phyloP scores from a whole-genome alignment of 2,888 invertebrate species.

The Vesta saturnalis region DNA sequence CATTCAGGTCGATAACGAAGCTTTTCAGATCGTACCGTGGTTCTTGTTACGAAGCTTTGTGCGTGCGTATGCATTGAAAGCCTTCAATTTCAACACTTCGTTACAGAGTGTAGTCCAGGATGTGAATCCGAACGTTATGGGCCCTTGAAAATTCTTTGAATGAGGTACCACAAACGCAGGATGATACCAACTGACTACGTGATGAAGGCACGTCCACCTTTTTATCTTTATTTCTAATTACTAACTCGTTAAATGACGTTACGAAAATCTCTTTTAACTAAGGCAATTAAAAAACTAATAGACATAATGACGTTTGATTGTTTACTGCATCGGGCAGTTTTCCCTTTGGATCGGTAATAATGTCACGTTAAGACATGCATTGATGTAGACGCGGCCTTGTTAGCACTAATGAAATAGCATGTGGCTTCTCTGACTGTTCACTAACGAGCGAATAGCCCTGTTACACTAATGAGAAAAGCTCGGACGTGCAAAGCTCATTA shows the following conservation, averaged over 20 bases:
- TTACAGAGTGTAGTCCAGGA: conserved; percentile 29
- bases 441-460: conserved; percentile 60
- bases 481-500: conserved; percentile 61
- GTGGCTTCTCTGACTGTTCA: conserved; percentile 52
- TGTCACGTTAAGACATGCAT: conserved; percentile 46
- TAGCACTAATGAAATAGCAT: conserved; percentile 61
- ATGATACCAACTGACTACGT: conserved; percentile 33
- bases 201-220: conserved; percentile 33
- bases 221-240: conserved; percentile 31
- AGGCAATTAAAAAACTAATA: conserved; percentile 38
- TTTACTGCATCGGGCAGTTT: conserved; percentile 16
- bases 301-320: conserved; percentile 39
- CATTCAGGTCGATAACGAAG: conserved; percentile 58
- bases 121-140: conserved; percentile 28
- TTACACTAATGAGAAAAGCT: conserved; percentile 62
- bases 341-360: conserved; percentile 43
- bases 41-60: conserved; percentile 43
- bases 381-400: conserved; percentile 54
- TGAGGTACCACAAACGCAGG: conserved; percentile 10
- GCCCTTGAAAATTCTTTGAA: conserved; percentile 17
- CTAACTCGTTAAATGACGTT: conserved; percentile 34
- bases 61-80: conserved; percentile 45
- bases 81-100: conserved; percentile 39
- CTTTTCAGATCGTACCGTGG: conserved; percentile 52
- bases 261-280: conserved; percentile 34